phyloP scores from a whole-genome alignment of 2,113 vertebrate genomes.

The Pithys albifrons region DNA sequence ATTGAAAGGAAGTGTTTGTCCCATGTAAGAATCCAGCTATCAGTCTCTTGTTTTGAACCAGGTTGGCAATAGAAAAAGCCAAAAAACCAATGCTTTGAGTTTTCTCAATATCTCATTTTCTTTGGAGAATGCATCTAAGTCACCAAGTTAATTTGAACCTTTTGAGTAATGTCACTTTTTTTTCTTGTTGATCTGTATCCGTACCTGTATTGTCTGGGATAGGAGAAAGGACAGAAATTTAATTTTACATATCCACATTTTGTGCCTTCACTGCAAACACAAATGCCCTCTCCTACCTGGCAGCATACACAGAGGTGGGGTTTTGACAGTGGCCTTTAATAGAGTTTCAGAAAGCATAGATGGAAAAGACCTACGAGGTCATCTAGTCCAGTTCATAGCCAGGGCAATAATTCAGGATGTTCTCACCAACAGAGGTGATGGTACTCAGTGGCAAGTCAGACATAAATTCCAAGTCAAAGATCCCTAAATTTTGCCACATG shows the following conservation, averaged over 20 bases:
- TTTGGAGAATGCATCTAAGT: neutral
- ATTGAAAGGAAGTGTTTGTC: neutral
- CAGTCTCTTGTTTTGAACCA: neutral
- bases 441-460: neutral
- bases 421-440: slow-evolving; percentile 22
- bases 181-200: neutral
- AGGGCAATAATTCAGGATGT: neutral
- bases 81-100: neutral
- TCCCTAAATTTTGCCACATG: neutral
- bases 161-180: neutral
- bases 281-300: neutral
- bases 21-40: neutral
- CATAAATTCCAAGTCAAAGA: slow-evolving; percentile 26
- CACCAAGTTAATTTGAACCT: neutral
- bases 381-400: neutral
- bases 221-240: neutral
- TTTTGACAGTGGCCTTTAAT: neutral
- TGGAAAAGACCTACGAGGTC: slow-evolving; percentile 48
- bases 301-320: neutral
- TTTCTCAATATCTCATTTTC: neutral
- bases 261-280: neutral
- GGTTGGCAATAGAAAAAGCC: neutral
- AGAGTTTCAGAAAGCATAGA: neutral
- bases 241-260: neutral
- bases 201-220: neutral